Evolutionary conservation across 2,113 vertebrate genomes (phyloP), one percentile per base, ranked within the genome.

Genomic region (Anhinga anhinga): DNA sequence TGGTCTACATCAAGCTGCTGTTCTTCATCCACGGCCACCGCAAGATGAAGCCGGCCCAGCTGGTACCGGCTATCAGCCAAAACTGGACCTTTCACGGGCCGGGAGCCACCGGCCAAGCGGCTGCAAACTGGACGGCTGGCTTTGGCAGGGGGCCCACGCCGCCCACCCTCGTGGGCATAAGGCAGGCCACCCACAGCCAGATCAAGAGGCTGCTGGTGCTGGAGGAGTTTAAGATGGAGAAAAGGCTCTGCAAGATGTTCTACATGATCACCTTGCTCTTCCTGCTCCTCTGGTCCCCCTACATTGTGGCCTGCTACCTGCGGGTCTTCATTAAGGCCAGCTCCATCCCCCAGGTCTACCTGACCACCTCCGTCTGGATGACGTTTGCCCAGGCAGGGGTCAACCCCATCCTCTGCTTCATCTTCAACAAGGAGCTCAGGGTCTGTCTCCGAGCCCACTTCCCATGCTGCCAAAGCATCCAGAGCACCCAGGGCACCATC

Each of bases 21-120:
- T 99, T 99, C 97, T 99, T 99, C 93, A 99, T 99, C 72, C 99
- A 99, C 38, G 99, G 99, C 82, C 99, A 99, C 97, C 99, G 99
- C 65, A 99, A 99, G 97, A 99, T 99, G 99, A 99, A 99, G 93
- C 99, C 99, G 14, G 99, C 99, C 4, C 99, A 99, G 98, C 97
- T 99, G 94, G 98, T 99, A 13, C 99, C 99, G 2, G 99, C 99
- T 80, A 99, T 99, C 97, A 99, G 99, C 98, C 99, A 99, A 96
- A 99, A 99, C 97, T 99, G 99, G 99, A 99, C 99, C 88, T 99
- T 99, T 92, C 99, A 99, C 40, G 99, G 99, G 30, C 99, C 99
- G 0, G 99, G 99, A 12, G 99, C 99, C 82, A 99, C 99, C 0
- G 99, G 99, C 42, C 99, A 99, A 92, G 99, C 99, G 13, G 99